Conservation (phyloP, 2,888 invertebrate species). For the Metallyticus violacea region DNA sequence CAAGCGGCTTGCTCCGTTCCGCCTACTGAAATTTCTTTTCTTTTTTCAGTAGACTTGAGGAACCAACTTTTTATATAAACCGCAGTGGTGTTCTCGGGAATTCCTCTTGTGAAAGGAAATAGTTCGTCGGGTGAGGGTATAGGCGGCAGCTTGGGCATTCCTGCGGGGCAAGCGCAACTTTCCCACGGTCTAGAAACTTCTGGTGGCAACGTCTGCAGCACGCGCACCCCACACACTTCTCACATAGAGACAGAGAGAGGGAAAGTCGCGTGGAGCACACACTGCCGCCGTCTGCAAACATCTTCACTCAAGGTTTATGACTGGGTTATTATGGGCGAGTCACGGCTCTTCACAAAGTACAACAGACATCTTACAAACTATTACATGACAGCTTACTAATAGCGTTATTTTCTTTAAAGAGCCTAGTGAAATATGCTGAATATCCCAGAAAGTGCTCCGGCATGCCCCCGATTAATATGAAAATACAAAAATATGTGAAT, state of each 20-base stretch:
- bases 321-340: background rate
- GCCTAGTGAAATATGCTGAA: background rate
- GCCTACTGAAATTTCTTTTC: background rate
- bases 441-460: background rate
- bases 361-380: background rate
- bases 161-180: background rate
- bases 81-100: background rate
- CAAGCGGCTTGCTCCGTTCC: background rate
- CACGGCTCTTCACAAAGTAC: background rate
- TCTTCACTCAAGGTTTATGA: background rate
- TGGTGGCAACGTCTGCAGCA: background rate
- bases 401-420: background rate
- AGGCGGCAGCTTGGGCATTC: background rate
- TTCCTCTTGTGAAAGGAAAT: too few relatives aligned
- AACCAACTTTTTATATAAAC: background rate
- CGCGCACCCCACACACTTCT: background rate
- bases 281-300: too few relatives aligned
- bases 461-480: too few relatives aligned
- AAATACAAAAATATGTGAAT: too few relatives aligned
- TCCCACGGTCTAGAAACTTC: background rate
- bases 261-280: background rate
- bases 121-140: background rate
- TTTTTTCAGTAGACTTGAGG: background rate
- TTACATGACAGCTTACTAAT: background rate
- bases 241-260: too few relatives aligned